A percentile compares a stretch with the other conserved stretches of the same genome.
These are phyloP conservation scores for Lutraria lutraria DNA, from an alignment of 2,888 invertebrate genomes.

Conservation along the genomic window DNA sequence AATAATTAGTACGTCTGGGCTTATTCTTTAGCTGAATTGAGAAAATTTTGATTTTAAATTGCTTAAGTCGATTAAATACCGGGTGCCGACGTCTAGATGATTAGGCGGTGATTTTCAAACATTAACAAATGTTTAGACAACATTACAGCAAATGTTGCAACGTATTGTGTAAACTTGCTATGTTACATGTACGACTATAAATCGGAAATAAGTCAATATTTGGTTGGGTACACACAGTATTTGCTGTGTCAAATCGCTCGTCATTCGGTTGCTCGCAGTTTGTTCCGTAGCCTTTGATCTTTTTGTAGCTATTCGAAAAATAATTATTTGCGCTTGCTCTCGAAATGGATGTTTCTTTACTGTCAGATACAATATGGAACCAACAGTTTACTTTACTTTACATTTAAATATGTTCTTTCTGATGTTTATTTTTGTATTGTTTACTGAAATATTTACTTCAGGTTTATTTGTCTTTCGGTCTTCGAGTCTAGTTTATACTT, in stretches of 20 bases:
- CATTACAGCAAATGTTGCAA: neutral
- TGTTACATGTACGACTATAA: neutral
- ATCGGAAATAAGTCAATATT: neutral
- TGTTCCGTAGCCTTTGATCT: neutral
- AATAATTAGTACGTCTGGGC: neutral
- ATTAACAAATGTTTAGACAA: neutral
- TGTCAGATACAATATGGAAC: no score
- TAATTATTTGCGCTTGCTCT: neutral
- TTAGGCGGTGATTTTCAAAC: neutral
- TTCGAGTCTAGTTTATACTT: no score
- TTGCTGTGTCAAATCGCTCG: neutral
- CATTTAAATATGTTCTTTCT: no score
- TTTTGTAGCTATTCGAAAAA: neutral
- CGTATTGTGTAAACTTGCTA: neutral
- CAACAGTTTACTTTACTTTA: no score
- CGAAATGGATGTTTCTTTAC: neutral
- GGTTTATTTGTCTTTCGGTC: no score
- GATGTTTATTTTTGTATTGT: no score
- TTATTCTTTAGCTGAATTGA: neutral
- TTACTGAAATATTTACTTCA: no score
- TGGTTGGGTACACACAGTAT: neutral
- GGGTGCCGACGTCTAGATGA: neutral
- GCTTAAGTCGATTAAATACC: slow-evolving; percentile 3
- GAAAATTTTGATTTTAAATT: neutral
- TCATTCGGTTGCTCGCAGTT: neutral